Conservation (phyloP, 2,113 vertebrate species). For the Galemys pyrenaicus region DNA sequence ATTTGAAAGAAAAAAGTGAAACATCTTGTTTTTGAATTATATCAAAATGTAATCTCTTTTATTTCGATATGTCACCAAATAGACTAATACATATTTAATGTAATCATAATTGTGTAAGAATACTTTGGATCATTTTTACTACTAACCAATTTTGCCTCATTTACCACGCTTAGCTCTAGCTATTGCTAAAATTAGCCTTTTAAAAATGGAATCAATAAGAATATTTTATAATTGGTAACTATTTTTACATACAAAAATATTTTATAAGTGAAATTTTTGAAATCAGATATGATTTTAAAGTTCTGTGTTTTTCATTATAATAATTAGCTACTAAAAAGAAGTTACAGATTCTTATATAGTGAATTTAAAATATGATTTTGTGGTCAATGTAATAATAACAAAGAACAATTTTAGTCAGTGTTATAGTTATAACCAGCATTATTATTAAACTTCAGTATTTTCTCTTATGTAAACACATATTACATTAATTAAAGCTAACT, state of each 20-base stretch:
- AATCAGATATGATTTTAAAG: conserved; percentile 44
- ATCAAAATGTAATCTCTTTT: conserved; percentile 71
- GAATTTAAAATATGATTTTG: conserved; percentile 72
- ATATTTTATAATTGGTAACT: conserved; percentile 55
- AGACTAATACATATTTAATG: conserved; percentile 72
- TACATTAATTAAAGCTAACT: conserved; percentile 90
- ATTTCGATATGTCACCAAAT: conserved; percentile 63
- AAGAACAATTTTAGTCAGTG: conserved; percentile 77
- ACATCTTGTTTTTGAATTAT: conserved; percentile 64
- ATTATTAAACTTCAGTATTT: conserved; percentile 80
- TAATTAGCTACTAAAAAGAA: conserved; percentile 66
- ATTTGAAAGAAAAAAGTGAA: conserved; percentile 71
- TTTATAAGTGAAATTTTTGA: conserved; percentile 71
- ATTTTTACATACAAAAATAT: conserved; percentile 58
- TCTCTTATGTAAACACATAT: conserved; percentile 82
- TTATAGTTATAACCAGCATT: conserved; percentile 78
- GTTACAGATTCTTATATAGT: conserved; percentile 70
- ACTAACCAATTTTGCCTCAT: conserved; percentile 51
- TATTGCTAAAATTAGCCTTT: conserved; percentile 69
- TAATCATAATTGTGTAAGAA: conserved; percentile 67
- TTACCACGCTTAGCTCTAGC: background rate
- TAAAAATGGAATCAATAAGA: conserved; percentile 59
- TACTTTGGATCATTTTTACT: conserved; percentile 57
- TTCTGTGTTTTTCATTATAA: conserved; percentile 74
- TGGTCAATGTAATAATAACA: conserved; percentile 75